A percentile compares a stretch with the other conserved stretches of the same genome.
Conservation (phyloP, 2,113 vertebrate genomes). For the Pachypanchax playfairii region DNA sequence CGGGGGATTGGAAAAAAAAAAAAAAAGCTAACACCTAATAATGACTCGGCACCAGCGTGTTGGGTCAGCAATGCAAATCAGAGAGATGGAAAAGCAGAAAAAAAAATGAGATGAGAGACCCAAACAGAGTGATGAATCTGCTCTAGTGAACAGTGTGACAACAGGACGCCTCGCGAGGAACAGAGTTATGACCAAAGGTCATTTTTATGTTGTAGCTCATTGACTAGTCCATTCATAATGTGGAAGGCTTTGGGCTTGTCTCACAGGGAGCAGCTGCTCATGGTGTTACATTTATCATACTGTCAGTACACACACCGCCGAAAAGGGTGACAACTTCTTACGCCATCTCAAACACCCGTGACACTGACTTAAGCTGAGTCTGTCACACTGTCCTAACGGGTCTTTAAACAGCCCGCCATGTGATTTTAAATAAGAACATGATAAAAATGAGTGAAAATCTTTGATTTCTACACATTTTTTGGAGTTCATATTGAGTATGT, state of each 20-base stretch:
- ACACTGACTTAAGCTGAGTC: slow-evolving; percentile 22
- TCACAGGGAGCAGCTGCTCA: slow-evolving; percentile 36
- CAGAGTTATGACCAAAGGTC: slow-evolving; percentile 58
- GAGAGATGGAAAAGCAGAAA: not conserved
- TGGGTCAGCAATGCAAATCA: slow-evolving; percentile 64
- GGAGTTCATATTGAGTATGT: too few species aligned
- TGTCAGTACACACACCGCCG: slow-evolving; percentile 27
- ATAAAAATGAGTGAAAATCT: too few species aligned
- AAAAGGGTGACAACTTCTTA: slow-evolving; percentile 38
- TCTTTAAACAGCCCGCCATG: too few species aligned
- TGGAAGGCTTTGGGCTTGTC: slow-evolving; percentile 46
- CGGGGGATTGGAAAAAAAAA: slow-evolving; percentile 60
- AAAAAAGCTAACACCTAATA: slow-evolving; percentile 70
- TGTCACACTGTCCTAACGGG: not conserved
- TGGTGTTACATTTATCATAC: slow-evolving; percentile 58
- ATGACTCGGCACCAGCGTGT: slow-evolving; percentile 66
- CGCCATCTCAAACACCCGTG: slow-evolving; percentile 17
- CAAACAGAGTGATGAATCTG: slow-evolving; percentile 47
- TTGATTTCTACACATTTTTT: too few species aligned
- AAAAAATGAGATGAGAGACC: not conserved
- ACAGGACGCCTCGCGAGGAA: slow-evolving; percentile 29
- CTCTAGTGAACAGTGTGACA: slow-evolving; percentile 35
- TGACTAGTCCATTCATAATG: slow-evolving; percentile 66
- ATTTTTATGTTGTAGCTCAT: slow-evolving; percentile 59
- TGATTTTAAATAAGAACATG: too few species aligned